phyloP scores from a whole-genome alignment of 1,140 invertebrate species.

The Trichonephila clavipes region DNA sequence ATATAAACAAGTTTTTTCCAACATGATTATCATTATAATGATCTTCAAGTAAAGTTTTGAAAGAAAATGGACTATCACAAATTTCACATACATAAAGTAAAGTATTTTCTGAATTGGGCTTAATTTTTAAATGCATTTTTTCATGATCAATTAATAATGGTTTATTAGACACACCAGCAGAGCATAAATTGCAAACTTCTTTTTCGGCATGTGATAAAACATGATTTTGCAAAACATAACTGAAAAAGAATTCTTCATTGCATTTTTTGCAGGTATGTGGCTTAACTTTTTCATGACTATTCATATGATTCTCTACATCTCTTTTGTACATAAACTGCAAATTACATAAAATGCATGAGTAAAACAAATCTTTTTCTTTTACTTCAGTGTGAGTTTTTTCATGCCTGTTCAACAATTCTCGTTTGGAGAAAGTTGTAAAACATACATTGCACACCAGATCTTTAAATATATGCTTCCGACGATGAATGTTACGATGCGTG shows the following conservation, averaged over 20 bases:
- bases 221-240: not conserved
- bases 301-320: constrained; percentile 26
- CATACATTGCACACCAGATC: constrained; percentile 31
- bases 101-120: not conserved
- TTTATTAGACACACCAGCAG: not conserved
- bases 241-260: constrained; percentile 13
- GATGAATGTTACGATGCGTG: not conserved
- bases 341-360: not conserved
- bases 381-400: constrained; percentile 32
- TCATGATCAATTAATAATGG: constrained; percentile 11
- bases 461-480: not conserved
- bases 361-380: not conserved
- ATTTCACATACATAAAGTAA: constrained; percentile 29
- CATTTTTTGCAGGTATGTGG: not conserved
- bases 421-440: not conserved
- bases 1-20: not conserved
- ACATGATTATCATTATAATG: constrained; percentile 18
- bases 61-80: not conserved
- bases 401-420: not conserved
- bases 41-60: not conserved
- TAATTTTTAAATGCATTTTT: constrained; percentile 18
- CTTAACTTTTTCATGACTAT: constrained; percentile 33
- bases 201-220: not conserved
- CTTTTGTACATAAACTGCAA: not conserved
- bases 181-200: constrained; percentile 29